Base-by-base conservation (phyloP, 2,888 invertebrate genomes). In the Gastracanthus pulcherrimus region DNA sequence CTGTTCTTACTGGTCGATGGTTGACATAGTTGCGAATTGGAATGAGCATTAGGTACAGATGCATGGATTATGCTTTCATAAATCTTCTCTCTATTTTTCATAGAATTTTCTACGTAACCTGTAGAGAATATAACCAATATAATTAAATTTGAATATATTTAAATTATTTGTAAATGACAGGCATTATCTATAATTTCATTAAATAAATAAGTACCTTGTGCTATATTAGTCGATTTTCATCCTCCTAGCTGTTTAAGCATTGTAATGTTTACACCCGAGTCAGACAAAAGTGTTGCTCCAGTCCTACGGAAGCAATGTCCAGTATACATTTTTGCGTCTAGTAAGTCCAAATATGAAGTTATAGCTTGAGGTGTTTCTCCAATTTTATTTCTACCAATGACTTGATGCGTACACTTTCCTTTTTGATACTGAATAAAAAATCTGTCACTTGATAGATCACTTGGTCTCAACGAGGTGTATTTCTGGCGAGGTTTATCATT, bases 261-360 rank as follows among this genome's bases (percentile, higher is more conserved):
- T 45, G 75, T 79, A 38, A 82, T 62, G 41, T 70, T 82, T 29
- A 80, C 82, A 23, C 76, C 71, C 16, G 80, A 82, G 23, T 80
- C 76, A 3, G 80, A 76, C 13, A 82, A 51, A 67, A 76, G 69
- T 16, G 80, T 80, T 26, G 82, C 80, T 36, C 67, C 36, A 31
- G 72, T 72, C 38, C 76, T 29, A 13, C 76, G 66, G 36, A 82
- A 82, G 58, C 72, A 82, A 60, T 82, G 80, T n/a, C 82, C 82
- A 48, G 82, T 82, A 38, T 80, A 82, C n/a, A 13, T 55, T 19
- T 82, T 45, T 45, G 80, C 11, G 41, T 82, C 67, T 19, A 31
- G 45, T 51, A 82, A 23, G 16, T 75, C 16, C 23, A 80, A 67
- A 48, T 72, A 80, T 9, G 55, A 51, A 36, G 82, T 80, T 48